A percentile compares a stretch with the other conserved stretches of the same genome.
Conservation (phyloP, 2,888 invertebrate genomes). For the Apamea crenata region DNA sequence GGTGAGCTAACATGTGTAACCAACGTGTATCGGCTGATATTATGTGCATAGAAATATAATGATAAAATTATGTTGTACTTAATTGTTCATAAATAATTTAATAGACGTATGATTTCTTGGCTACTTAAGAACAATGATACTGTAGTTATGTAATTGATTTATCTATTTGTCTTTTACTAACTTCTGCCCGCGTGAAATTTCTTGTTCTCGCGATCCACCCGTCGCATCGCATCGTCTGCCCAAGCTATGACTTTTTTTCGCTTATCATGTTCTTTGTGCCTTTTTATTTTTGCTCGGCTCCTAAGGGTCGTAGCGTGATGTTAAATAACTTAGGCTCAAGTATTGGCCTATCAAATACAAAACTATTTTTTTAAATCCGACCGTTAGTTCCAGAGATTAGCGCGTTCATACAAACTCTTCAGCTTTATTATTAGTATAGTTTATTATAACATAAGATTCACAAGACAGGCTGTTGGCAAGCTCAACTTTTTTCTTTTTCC, state of each 20-base stretch:
- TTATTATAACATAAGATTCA: neutral
- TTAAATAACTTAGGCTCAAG: too few relatives aligned
- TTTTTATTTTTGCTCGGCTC: neutral
- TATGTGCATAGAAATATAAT: slow-evolving; percentile 30
- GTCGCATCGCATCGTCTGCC: neutral
- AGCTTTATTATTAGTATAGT: neutral
- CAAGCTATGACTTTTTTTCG: neutral
- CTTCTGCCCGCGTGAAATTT: too few relatives aligned
- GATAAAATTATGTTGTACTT: slow-evolving; percentile 15
- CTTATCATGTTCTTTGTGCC: neutral
- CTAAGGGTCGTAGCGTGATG: neutral
- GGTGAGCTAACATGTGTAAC: neutral
- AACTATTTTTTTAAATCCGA: neutral
- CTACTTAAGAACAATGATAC: slow-evolving; percentile 13
- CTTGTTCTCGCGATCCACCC: neutral
- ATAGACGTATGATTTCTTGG: neutral
- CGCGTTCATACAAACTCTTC: neutral
- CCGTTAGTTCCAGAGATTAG: neutral
- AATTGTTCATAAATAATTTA: slow-evolving; percentile 31
- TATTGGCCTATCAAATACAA: neutral
- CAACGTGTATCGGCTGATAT: neutral
- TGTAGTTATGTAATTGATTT: neutral
- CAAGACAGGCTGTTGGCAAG: neutral
- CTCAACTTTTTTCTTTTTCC: neutral
- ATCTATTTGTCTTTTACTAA: neutral